Conservation (phyloP, 1,140 invertebrate species). For the Zaprionus kolodkinae region DNA sequence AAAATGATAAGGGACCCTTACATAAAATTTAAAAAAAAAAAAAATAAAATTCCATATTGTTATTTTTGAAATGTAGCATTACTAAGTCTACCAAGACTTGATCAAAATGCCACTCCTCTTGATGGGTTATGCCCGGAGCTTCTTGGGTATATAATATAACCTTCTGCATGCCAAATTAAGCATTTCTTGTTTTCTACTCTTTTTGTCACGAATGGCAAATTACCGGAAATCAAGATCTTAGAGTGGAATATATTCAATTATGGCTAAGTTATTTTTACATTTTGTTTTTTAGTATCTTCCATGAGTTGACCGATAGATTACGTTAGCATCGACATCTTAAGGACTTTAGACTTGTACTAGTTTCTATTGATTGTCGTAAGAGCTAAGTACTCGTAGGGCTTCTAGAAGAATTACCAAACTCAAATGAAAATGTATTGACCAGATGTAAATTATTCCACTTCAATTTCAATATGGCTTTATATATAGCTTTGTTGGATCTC, state of each 20-base stretch:
- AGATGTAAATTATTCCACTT: constrained; percentile 1
- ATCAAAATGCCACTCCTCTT: too few species aligned
- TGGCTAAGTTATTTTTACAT: neutral
- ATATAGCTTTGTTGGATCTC: neutral
- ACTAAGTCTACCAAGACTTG: too few species aligned
- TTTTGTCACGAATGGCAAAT: neutral
- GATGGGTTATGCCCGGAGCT: too few species aligned
- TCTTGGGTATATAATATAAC: too few species aligned
- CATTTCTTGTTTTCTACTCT: neutral
- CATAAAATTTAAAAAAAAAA: too few species aligned
- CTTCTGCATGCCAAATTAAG: too few species aligned
- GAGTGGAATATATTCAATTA: neutral
- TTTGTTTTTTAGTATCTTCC: neutral
- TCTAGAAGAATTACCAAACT: neutral
- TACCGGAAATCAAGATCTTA: constrained; percentile 25
- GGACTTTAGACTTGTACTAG: too few species aligned
- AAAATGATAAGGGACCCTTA: too few species aligned
- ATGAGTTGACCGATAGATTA: neutral
- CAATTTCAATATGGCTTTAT: constrained; percentile 34
- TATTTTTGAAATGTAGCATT: too few species aligned
- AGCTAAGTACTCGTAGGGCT: neutral
- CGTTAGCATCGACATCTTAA: too few species aligned
- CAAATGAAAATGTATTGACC: neutral
- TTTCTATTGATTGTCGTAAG: neutral
- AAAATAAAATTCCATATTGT: too few species aligned